Evolutionary conservation across 2,113 vertebrate genomes (phyloP).

Genomic region (Motacilla tschutschensis): DNA sequence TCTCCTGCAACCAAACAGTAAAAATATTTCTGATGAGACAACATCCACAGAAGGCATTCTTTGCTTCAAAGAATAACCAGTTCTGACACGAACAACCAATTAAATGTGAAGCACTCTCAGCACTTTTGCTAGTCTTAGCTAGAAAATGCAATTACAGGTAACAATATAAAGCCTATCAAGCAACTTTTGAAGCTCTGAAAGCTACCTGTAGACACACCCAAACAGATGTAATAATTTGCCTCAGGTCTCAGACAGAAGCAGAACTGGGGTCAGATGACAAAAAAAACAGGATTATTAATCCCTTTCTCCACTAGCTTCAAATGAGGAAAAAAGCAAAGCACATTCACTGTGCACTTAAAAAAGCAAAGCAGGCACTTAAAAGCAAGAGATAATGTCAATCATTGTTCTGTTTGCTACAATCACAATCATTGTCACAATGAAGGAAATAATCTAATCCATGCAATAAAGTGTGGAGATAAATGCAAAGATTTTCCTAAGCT

Average conservation of each 20-base stretch:
- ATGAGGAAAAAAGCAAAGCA: not conserved
- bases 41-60: not conserved
- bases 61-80: conserved; percentile 21
- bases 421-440: not conserved
- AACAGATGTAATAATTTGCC: conserved; percentile 13
- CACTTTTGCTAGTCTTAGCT: not conserved
- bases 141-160: conserved; percentile 10
- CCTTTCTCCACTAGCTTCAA: not conserved
- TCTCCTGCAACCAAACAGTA: conserved; percentile 80
- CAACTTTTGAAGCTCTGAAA: not conserved
- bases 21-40: conserved; percentile 9
- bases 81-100: not conserved
- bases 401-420: not conserved
- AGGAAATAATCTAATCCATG: not conserved
- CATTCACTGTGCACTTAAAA: not conserved
- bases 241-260: not conserved
- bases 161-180: not conserved
- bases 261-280: not conserved
- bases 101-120: conserved; percentile 18
- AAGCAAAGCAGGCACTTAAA: not conserved
- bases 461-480: not conserved
- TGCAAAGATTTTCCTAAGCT: not conserved
- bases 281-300: not conserved
- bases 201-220: not conserved
- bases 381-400: not conserved